phyloP scores from a whole-genome alignment of 2,113 vertebrate genomes.

The Ammodytes dubius region DNA sequence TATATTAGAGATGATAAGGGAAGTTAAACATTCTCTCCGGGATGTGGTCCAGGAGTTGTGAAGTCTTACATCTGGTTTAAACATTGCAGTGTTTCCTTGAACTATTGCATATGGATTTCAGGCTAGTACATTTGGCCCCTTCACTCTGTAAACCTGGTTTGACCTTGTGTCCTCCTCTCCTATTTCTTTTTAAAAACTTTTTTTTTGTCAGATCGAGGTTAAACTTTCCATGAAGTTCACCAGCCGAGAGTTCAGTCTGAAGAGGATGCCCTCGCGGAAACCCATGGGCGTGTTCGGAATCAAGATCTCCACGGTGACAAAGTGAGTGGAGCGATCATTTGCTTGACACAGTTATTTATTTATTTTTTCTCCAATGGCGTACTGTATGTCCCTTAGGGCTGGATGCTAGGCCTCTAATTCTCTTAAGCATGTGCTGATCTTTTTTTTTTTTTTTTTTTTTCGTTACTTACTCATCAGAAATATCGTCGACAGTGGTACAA shows the following conservation, averaged over 20 bases:
- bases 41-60: not conserved
- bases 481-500: no score
- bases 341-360: not conserved
- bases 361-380: not conserved
- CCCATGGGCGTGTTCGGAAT: conserved; percentile 96
- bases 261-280: conserved; percentile 93
- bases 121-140: not conserved
- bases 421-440: not conserved
- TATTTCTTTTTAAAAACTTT: not conserved
- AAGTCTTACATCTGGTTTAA: conserved; percentile 36
- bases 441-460: not conserved
- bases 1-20: not conserved
- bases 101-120: conserved; percentile 17
- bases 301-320: conserved; percentile 96
- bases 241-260: conserved; percentile 96
- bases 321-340: conserved; percentile 85
- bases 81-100: conserved; percentile 31
- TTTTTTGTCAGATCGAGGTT: conserved; percentile 90
- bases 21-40: not conserved
- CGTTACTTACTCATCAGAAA: not conserved
- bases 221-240: conserved; percentile 98
- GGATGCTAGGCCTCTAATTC: not conserved
- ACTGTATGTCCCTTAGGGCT: conserved; percentile 15
- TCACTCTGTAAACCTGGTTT: conserved; percentile 21
- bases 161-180: conserved; percentile 12